A percentile compares a stretch with the other conserved stretches of the same genome.
Evolutionary conservation across 1,140 invertebrate genomes (phyloP).

Genomic region (Pseudomyrmex gracilis): DNA sequence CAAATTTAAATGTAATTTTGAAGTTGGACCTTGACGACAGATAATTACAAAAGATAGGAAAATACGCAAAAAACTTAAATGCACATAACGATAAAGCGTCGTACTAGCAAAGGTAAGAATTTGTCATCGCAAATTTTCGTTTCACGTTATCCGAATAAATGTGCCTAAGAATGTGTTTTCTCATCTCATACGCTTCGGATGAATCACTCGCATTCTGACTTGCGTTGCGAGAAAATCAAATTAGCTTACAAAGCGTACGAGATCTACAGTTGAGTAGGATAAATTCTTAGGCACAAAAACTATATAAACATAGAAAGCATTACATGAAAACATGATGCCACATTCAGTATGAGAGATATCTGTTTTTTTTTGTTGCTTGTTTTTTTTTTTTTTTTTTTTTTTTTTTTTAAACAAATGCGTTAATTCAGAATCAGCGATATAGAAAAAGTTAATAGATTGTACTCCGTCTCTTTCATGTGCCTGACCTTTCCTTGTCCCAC

Average conservation of each 20-base stretch:
- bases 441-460: slow-evolving; percentile 77
- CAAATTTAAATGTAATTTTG: slow-evolving; percentile 42
- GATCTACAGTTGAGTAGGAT: slow-evolving; percentile 28
- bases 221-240: slow-evolving; percentile 6
- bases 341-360: slow-evolving; percentile 79
- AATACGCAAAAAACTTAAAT: slow-evolving; percentile 30
- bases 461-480: slow-evolving; percentile 86
- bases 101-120: slow-evolving; percentile 35
- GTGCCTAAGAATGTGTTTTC: slow-evolving; percentile 49
- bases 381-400: slow-evolving; percentile 27
- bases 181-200: neutral
- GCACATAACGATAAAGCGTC: slow-evolving; percentile 61
- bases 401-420: slow-evolving; percentile 70
- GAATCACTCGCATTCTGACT: slow-evolving; percentile 15
- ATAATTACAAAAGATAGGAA: slow-evolving; percentile 25
- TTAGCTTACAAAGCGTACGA: slow-evolving; percentile 43
- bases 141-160: slow-evolving; percentile 31
- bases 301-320: slow-evolving; percentile 78
- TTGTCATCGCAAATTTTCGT: slow-evolving; percentile 35
- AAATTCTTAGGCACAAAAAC: slow-evolving; percentile 69
- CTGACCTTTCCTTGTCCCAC: slow-evolving; percentile 89
- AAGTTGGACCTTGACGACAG: neutral
- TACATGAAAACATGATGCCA: slow-evolving; percentile 81
- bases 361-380: slow-evolving; percentile 20
- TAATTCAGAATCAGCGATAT: slow-evolving; percentile 76